These are phyloP conservation scores for Paramormyrops hopkinsi DNA, from an alignment of 2,797 vertebrate species.

Conservation along the genomic window DNA sequence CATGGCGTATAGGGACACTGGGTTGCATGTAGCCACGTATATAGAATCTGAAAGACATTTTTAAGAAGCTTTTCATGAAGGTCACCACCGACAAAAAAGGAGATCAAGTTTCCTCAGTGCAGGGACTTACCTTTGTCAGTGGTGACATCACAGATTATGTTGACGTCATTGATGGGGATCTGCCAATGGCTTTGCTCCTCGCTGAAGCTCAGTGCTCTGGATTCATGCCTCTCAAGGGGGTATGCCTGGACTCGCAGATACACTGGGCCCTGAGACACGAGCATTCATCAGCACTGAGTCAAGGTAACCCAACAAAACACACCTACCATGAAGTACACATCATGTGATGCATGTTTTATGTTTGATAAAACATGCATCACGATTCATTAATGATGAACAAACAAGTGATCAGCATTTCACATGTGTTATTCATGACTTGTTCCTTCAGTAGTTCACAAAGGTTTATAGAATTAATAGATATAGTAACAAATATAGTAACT, in stretches of 20 bases:
- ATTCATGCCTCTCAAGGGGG: conserved; percentile 72
- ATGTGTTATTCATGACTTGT: background rate
- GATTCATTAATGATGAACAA: background rate
- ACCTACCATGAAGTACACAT: background rate
- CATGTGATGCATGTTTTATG: no score
- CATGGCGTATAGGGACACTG: conserved; percentile 80
- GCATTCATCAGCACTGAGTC: background rate
- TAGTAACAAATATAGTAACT: background rate
- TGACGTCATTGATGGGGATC: conserved; percentile 82
- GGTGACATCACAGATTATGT: conserved; percentile 79
- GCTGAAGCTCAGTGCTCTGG: conserved; percentile 79
- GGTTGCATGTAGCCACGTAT: conserved; percentile 83
- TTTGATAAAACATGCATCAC: background rate
- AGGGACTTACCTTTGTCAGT: conserved; percentile 68
- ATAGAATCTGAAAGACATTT: conserved; percentile 55
- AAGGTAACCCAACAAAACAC: background rate
- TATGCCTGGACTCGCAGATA: conserved; percentile 76
- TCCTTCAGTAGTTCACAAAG: background rate
- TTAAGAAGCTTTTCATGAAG: background rate
- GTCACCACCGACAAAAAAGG: background rate
- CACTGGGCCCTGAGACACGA: conserved; percentile 72
- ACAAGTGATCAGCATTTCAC: background rate
- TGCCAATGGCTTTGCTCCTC: conserved; percentile 85
- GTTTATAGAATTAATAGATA: background rate
- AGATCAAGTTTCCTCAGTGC: background rate